phyloP scores from a whole-genome alignment of 2,888 invertebrate genomes.

The Alloplasta piceator region DNA sequence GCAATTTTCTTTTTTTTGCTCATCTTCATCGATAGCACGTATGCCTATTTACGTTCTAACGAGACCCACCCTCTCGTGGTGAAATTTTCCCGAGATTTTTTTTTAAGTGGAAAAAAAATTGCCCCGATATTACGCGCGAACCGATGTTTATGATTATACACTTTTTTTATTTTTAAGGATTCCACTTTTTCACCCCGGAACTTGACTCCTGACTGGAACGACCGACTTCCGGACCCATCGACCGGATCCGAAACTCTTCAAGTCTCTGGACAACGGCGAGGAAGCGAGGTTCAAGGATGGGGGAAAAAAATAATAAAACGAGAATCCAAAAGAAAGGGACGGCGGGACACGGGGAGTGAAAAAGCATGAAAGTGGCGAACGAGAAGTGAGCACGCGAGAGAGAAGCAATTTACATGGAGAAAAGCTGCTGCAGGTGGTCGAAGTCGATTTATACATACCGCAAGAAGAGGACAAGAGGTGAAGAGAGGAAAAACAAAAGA shows the following conservation, averaged over 20 bases:
- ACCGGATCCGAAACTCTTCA: slow-evolving; percentile 37
- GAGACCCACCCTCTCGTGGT: no score
- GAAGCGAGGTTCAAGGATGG: slow-evolving; percentile 32
- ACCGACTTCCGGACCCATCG: slow-evolving; percentile 54
- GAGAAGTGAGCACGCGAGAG: slow-evolving; percentile 69
- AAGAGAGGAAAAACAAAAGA: neutral
- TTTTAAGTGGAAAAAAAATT: slow-evolving; percentile 4
- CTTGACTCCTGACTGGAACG: slow-evolving; percentile 44
- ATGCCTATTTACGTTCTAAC: no score
- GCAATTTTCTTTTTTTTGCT: no score
- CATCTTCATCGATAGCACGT: no score
- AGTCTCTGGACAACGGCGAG: slow-evolving; percentile 46
- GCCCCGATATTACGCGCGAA: neutral
- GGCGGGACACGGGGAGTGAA: slow-evolving; percentile 19
- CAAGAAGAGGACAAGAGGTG: neutral
- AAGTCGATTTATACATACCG: slow-evolving; percentile 36
- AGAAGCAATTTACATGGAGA: slow-evolving; percentile 71
- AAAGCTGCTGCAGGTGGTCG: slow-evolving; percentile 59
- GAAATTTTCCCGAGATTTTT: neutral
- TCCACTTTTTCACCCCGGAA: slow-evolving; percentile 16
- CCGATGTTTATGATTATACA: slow-evolving; percentile 1
- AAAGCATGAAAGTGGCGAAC: slow-evolving; percentile 53
- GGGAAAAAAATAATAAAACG: slow-evolving; percentile 34
- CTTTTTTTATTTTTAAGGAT: slow-evolving; percentile 21
- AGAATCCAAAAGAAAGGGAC: slow-evolving; percentile 25